phyloP scores from a whole-genome alignment of 2,113 vertebrate species.

The Rhinopithecus roxellana region DNA sequence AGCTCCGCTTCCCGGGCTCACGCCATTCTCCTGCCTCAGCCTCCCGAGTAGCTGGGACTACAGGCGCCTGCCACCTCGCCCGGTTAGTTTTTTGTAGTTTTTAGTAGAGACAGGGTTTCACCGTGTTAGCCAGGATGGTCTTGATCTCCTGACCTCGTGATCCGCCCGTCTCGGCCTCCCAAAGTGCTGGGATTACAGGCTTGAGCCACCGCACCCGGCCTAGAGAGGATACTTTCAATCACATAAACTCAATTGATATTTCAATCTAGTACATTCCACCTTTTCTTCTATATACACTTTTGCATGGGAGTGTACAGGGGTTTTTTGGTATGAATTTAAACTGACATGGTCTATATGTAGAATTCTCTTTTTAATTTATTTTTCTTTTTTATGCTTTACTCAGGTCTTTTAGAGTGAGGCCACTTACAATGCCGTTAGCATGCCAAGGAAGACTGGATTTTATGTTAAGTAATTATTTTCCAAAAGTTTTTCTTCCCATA shows the following conservation, averaged over 20 bases:
- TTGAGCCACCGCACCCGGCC: no score
- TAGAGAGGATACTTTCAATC: neutral
- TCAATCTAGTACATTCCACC: neutral
- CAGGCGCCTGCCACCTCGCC: no score
- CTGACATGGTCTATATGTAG: neutral
- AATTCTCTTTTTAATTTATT: constrained; percentile 17
- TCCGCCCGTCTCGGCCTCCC: no score
- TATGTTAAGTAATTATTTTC: constrained; percentile 22
- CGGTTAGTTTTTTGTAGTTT: no score
- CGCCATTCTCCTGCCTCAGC: no score
- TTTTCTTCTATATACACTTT: neutral
- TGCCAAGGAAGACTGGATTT: neutral
- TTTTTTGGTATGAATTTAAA: neutral
- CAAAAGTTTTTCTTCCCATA: neutral
- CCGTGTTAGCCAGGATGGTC: no score
- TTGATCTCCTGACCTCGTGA: no score
- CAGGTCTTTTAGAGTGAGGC: neutral
- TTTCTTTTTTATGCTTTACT: neutral
- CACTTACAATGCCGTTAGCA: constrained; percentile 2
- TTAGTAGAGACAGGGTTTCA: no score
- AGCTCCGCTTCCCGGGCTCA: no score
- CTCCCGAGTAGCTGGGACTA: no score
- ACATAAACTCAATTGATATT: neutral
- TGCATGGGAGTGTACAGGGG: neutral
- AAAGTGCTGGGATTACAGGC: no score